Conservation (phyloP, 2,113 vertebrate species). For the Oncorhynchus gorbuscha region DNA sequence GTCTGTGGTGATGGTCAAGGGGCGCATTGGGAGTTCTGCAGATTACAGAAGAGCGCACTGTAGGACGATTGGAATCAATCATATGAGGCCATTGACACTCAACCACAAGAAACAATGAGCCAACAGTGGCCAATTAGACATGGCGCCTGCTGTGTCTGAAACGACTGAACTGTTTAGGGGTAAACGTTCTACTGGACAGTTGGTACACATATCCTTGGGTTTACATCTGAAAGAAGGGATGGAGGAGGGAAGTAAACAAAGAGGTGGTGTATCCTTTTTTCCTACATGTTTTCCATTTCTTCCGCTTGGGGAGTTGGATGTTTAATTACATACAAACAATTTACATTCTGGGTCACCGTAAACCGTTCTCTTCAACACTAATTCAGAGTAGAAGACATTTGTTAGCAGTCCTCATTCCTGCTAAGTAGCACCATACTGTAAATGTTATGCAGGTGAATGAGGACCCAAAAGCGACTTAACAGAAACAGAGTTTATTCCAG, state of each 20-base stretch:
- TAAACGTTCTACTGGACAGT: slow-evolving; percentile 37
- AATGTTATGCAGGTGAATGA: too few species aligned
- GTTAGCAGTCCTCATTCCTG: not conserved
- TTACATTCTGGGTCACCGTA: slow-evolving; percentile 9
- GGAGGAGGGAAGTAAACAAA: slow-evolving; percentile 19
- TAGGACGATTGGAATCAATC: not conserved
- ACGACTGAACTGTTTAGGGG: not conserved
- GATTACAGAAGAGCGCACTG: not conserved
- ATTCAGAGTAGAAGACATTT: not conserved
- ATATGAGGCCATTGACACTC: not conserved
- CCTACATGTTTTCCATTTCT: slow-evolving; percentile 52
- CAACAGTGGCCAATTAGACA: slow-evolving; percentile 33
- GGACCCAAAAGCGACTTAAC: too few species aligned
- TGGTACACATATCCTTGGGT: slow-evolving; percentile 16
- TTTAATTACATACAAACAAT: slow-evolving; percentile 28
- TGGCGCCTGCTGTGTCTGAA: slow-evolving; percentile 12
- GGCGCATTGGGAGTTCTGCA: not conserved
- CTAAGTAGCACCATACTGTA: not conserved
- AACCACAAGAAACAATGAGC: not conserved
- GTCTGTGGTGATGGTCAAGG: not conserved
- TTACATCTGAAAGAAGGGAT: not conserved
- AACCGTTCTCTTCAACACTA: not conserved
- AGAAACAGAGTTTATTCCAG: too few species aligned
- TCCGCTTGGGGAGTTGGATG: slow-evolving; percentile 21
- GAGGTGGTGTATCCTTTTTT: slow-evolving; percentile 19